Base-by-base conservation (phyloP, 2,113 vertebrate species). In the Ptychochromis oligacanthus region DNA sequence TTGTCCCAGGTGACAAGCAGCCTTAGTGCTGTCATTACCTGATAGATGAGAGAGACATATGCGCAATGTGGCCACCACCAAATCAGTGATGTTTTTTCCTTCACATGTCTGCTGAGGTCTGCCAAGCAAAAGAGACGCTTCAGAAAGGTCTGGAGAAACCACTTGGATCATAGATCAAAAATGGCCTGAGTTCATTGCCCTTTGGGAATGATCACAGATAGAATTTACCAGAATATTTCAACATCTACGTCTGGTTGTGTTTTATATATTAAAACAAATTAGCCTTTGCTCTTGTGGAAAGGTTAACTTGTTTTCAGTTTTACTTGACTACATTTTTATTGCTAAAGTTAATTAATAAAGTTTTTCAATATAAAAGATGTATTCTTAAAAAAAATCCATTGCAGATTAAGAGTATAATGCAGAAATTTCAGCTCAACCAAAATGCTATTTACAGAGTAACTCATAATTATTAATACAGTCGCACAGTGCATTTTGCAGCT, bases 71-170 rank as follows among this genome's bases (percentile, higher is more conserved):
- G 75, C 36, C 12, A 52, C 18, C 0, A 20, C 36, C 84, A 79
- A 86, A 34, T 84, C 67, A 77, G 59, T 72, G 81, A 90, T 89
- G 79, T 40, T 31, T 87, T 83, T 81, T 43, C 2, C 31, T 75
- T 36, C 59, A 9, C 15, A 2, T 80, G 38, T 64, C 81, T 61
- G 72, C 28, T 72, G 60, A 60, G 64, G 18, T 65, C 76, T 56
- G 62, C 60, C 78, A 81, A 70, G 31, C 18, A 52, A 40, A 77
- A 58, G 75, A 81, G 34, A 67, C 72, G 70, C 62, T 83, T 87
- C 62, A 75, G 62, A 76, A 38, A 49, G 67, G 60, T 65, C 72
- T 84, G 57, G 64, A 56, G 60, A 77, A 83, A 55, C 34, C 12
- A 10, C 65, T 54, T 54, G 67, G 67, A 72, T 72, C 46, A 72